Evolutionary conservation across 2,797 vertebrate genomes (phyloP).

Genomic region (Picus viridis): DNA sequence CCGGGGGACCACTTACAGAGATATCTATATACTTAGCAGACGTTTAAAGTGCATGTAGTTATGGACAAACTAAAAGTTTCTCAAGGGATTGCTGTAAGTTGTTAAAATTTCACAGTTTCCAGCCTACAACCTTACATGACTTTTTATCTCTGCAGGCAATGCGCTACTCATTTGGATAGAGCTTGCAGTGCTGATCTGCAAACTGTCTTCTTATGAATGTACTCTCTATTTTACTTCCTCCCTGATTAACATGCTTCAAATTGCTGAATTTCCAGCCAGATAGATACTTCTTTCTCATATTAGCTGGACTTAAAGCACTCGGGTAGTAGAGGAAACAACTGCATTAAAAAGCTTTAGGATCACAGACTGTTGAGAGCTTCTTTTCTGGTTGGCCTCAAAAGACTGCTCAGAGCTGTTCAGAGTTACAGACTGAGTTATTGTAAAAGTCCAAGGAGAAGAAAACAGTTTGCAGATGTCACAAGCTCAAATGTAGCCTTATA

Average conservation of each 20-base stretch:
- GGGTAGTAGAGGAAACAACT: not conserved
- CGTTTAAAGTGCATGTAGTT: not conserved
- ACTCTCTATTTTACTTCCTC: conserved; percentile 49
- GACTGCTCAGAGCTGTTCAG: not conserved
- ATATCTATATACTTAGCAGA: not conserved
- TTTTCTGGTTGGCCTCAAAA: not conserved
- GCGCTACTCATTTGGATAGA: not conserved
- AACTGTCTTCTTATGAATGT: not conserved
- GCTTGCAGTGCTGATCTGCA: not conserved
- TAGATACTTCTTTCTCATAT: conserved; percentile 8
- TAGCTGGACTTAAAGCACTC: not conserved
- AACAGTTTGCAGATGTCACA: fast-evolving
- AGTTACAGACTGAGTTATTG: not conserved
- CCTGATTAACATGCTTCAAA: not conserved
- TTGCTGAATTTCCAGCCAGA: conserved; percentile 32
- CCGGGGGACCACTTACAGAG: not conserved
- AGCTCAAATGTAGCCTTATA: not conserved
- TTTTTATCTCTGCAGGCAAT: not conserved
- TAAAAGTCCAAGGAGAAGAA: not conserved
- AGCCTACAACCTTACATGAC: not conserved
- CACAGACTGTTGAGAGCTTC: not conserved
- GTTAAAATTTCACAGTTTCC: conserved; percentile 1
- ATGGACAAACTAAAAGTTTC: not conserved
- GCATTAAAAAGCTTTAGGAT: not conserved
- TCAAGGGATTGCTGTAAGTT: not conserved